phyloP scores from a whole-genome alignment of 2,113 vertebrate genomes.

The Neodontobutis hainanensis region DNA sequence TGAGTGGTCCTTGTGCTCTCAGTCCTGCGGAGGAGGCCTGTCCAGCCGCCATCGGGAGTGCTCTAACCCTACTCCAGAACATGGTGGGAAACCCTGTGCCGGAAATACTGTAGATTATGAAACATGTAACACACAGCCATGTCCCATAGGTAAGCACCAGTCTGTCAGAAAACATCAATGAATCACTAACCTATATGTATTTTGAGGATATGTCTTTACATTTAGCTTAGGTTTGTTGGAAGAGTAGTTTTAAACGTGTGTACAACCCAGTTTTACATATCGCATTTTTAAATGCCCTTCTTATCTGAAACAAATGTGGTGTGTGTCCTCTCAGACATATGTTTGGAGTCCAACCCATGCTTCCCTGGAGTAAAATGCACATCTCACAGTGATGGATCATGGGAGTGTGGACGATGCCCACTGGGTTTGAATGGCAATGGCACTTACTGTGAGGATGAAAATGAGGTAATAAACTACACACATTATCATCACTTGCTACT shows the following conservation, averaged over 20 bases:
- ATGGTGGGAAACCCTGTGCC: slow-evolving; percentile 86
- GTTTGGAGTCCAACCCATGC: slow-evolving; percentile 90
- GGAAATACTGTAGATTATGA: slow-evolving; percentile 86
- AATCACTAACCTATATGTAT: not conserved
- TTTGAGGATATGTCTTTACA: not conserved
- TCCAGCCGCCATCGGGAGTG: slow-evolving; percentile 86
- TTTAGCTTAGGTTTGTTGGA: no score
- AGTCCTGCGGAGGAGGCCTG: slow-evolving; percentile 90
- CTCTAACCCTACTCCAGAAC: slow-evolving; percentile 85
- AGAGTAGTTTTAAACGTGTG: no score
- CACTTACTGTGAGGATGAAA: slow-evolving; percentile 90
- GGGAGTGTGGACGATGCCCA: slow-evolving; percentile 91
- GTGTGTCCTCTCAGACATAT: slow-evolving; percentile 82
- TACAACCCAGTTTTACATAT: no score
- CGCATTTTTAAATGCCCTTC: no score
- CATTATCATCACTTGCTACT: not conserved
- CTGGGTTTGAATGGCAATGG: slow-evolving; percentile 90
- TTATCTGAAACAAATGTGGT: not conserved
- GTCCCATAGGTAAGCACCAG: slow-evolving; percentile 79
- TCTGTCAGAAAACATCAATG: not conserved
- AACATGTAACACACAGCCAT: slow-evolving; percentile 86
- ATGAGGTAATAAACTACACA: slow-evolving; percentile 82
- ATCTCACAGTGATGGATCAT: slow-evolving; percentile 86
- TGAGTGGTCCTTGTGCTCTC: slow-evolving; percentile 88
- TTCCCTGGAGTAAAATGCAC: slow-evolving; percentile 90